Base-by-base conservation (phyloP, 2,888 invertebrate species). In the Hyalella azteca region DNA sequence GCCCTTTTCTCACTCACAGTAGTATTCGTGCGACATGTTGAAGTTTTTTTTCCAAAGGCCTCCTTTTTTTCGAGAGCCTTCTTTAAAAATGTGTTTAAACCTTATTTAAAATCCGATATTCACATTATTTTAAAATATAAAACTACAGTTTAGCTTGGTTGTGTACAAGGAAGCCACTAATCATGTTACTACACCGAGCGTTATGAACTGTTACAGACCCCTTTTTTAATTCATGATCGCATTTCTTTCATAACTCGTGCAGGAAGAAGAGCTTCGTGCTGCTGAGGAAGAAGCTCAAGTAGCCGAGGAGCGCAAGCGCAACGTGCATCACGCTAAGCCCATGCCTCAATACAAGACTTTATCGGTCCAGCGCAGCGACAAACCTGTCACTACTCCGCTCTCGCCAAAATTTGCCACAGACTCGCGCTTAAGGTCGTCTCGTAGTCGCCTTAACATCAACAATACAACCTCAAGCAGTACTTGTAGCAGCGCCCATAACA, bases 201-300 rank as follows among this genome's bases (percentile, higher is more conserved):
- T n/a, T n/a, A n/a, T n/a, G n/a, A n/a, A n/a, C n/a, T n/a, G n/a
- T n/a, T n/a, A n/a, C n/a, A n/a, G n/a, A n/a, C n/a, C n/a, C n/a
- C n/a, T n/a, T n/a, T n/a, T n/a, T n/a, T n/a, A n/a, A n/a, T n/a
- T n/a, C n/a, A n/a, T n/a, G n/a, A n/a, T n/a, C n/a, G n/a, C n/a
- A n/a, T n/a, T n/a, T n/a, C n/a, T n/a, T n/a, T n/a, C n/a, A n/a
- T n/a, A n/a, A n/a, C n/a, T n/a, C n/a, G n/a, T n/a, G n/a, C 80
- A 77, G 66, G 59, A 79, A 85, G 88, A 89, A 82, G 87, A 89
- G 76, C 88, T 89, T 9, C 87, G 88, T 66, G 90, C 90, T 82
- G 89, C 88, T 78, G 91, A 91, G 85, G 90, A 91, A 86, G 90
- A 90, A 86, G 88, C 90, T 77, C 86, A 89, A 32, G 90, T 90